phyloP scores from a whole-genome alignment of 2,888 invertebrate genomes.

The Ophioninae sp. region DNA sequence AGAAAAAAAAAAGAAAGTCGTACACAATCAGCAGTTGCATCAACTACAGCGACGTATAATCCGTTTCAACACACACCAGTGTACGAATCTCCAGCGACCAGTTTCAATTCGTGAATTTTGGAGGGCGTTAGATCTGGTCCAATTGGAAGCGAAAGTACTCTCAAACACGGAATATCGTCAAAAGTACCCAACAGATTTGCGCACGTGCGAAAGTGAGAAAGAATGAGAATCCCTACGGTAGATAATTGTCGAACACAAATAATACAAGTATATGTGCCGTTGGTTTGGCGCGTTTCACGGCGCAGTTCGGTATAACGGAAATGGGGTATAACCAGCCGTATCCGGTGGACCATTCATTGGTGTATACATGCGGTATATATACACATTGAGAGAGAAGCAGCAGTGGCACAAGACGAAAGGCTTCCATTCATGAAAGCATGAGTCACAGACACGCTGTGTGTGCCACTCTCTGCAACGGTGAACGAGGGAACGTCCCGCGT shows the following conservation, averaged over 20 bases:
- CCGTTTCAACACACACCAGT: too few relatives aligned
- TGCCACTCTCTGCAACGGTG: slow-evolving; percentile 57
- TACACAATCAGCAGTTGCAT: too few relatives aligned
- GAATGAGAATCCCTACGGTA: not conserved
- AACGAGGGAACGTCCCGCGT: slow-evolving; percentile 52
- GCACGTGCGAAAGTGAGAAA: not conserved
- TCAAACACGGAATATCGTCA: too few relatives aligned
- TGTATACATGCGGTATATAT: slow-evolving; percentile 28
- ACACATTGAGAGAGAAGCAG: slow-evolving; percentile 26
- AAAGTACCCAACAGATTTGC: not conserved
- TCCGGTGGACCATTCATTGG: slow-evolving; percentile 78
- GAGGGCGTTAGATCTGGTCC: too few relatives aligned
- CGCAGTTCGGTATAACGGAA: slow-evolving; percentile 75
- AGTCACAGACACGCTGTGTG: slow-evolving; percentile 68
- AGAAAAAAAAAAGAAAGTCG: slow-evolving; percentile 4
- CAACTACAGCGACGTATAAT: too few relatives aligned
- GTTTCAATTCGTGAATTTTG: not conserved
- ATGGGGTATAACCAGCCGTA: slow-evolving; percentile 78
- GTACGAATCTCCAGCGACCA: too few relatives aligned
- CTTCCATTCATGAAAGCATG: slow-evolving; percentile 78
- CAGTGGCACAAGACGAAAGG: slow-evolving; percentile 72
- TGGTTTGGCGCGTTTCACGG: slow-evolving; percentile 58
- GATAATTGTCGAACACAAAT: slow-evolving; percentile 20
- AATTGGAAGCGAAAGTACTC: too few relatives aligned
- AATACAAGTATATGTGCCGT: slow-evolving; percentile 37